Conservation (phyloP, 1,140 invertebrate species). For the Zaprionus inermis region DNA sequence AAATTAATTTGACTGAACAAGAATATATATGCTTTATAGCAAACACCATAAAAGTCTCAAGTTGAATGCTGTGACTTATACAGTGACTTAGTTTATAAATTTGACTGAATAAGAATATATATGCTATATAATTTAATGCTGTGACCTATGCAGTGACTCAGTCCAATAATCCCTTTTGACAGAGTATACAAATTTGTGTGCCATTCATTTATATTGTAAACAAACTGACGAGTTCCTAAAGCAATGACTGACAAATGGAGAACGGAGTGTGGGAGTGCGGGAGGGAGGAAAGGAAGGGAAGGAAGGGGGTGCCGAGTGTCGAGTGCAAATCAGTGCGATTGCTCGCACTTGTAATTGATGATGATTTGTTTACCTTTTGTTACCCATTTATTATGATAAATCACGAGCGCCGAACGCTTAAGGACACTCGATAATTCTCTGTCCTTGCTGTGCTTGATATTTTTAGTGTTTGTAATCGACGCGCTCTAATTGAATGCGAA, state of each 20-base stretch:
- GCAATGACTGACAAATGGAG: slow-evolving; percentile 26
- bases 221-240: slow-evolving; percentile 35
- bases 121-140: not conserved
- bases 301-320: slow-evolving; percentile 7
- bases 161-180: not conserved
- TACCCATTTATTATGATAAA: slow-evolving; percentile 80
- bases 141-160: not conserved
- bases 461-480: slow-evolving; percentile 78
- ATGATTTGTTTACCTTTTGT: slow-evolving; percentile 49
- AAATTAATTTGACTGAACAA: too few species aligned
- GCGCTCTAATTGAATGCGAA: slow-evolving; percentile 73
- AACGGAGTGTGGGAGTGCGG: not conserved
- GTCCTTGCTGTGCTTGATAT: slow-evolving; percentile 55
- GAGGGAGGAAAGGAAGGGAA: not conserved
- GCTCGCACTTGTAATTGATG: slow-evolving; percentile 54
- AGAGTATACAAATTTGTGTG: slow-evolving; percentile 62
- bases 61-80: not conserved
- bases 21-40: too few species aligned
- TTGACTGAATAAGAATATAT: too few species aligned
- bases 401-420: slow-evolving; percentile 41
- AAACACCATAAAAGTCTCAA: too few species aligned
- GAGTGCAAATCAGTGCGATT: slow-evolving; percentile 45
- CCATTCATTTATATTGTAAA: slow-evolving; percentile 74
- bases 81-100: not conserved
- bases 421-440: slow-evolving; percentile 12